These are phyloP conservation scores for Enteromius fasciolatus DNA, from an alignment of 2,797 vertebrate genomes.

Conservation along the genomic window DNA sequence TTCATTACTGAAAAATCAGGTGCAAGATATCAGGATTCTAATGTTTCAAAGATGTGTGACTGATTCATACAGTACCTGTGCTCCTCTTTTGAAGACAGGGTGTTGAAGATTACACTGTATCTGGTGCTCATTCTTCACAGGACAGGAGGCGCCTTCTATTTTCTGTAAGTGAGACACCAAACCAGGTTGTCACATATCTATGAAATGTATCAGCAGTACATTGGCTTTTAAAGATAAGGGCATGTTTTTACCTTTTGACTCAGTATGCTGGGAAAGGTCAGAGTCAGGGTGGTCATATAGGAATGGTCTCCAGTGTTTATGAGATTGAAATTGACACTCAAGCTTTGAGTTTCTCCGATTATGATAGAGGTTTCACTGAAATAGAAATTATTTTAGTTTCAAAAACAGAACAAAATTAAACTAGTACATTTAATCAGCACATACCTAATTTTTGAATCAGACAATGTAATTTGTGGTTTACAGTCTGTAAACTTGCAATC, in stretches of 20 bases:
- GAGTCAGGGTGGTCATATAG: constrained; percentile 70
- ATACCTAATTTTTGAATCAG: constrained; percentile 66
- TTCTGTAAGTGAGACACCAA: constrained; percentile 47
- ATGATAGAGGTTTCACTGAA: constrained; percentile 57
- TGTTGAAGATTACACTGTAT: constrained; percentile 61
- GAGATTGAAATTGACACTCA: constrained; percentile 65
- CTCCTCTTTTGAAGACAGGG: constrained; percentile 56
- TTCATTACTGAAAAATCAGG: neutral
- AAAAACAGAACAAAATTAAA: neutral
- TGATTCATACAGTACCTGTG: constrained; percentile 57
- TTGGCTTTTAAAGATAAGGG: neutral
- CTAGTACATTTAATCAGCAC: constrained; percentile 46
- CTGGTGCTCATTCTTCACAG: constrained; percentile 38
- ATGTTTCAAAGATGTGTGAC: neutral
- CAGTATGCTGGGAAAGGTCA: constrained; percentile 70
- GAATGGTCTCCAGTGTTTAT: constrained; percentile 69
- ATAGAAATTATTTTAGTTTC: constrained; percentile 28
- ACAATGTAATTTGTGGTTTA: constrained; percentile 63
- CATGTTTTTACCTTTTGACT: constrained; percentile 63
- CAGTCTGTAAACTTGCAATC: constrained; percentile 68
- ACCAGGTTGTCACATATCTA: neutral
- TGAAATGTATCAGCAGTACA: neutral
- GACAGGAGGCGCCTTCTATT: constrained; percentile 51
- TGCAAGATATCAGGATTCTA: neutral
- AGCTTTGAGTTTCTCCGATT: constrained; percentile 67